phyloP scores from a whole-genome alignment of 2,113 vertebrate genomes.

The Dendrocopos noguchii region DNA sequence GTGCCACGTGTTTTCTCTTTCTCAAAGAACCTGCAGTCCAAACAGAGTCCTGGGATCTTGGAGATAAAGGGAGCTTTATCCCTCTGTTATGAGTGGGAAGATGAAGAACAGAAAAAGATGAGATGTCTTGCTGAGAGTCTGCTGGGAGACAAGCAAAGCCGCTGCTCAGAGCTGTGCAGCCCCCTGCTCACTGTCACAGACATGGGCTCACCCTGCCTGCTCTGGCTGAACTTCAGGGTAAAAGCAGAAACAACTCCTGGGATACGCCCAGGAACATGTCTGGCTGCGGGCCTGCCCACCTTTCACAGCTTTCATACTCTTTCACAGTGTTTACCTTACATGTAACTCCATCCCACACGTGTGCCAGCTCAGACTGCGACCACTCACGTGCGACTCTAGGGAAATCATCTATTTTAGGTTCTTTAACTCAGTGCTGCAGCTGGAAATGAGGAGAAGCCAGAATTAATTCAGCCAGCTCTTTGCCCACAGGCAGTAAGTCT shows the following conservation, averaged over 20 bases:
- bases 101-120: slow-evolving; percentile 15
- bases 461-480: slow-evolving; percentile 2
- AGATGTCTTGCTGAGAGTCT: not conserved
- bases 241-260: not conserved
- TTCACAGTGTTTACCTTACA: not conserved
- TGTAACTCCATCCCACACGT: not conserved
- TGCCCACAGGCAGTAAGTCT: not conserved
- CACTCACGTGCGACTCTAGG: not conserved
- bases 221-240: not conserved
- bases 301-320: not conserved
- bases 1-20: slow-evolving; percentile 40
- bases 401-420: not conserved
- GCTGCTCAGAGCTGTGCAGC: not conserved
- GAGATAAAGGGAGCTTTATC: slow-evolving; percentile 38
- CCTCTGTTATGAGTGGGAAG: not conserved
- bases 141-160: not conserved
- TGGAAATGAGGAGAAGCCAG: not conserved
- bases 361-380: not conserved
- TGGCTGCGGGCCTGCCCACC: not conserved
- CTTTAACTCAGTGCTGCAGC: slow-evolving; percentile 35
- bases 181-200: not conserved
- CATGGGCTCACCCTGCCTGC: not conserved
- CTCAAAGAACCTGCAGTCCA: not conserved
- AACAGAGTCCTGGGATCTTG: not conserved
- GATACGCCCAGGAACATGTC: not conserved